Conservation (phyloP, 1,140 invertebrate species). For the Aphelenchoides fujianensis region DNA sequence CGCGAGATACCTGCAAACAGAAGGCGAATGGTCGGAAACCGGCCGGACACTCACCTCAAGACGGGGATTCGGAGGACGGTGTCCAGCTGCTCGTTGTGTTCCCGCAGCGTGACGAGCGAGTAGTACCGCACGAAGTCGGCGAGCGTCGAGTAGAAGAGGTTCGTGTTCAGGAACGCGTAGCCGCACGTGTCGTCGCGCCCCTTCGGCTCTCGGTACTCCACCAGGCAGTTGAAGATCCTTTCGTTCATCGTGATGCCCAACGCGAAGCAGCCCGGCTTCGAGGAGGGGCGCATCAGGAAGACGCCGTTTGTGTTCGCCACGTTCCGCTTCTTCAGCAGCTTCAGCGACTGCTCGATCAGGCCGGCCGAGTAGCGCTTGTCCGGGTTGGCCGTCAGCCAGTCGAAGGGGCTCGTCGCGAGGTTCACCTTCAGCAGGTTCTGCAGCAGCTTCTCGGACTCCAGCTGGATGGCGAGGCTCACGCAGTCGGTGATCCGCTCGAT, state of each 20-base stretch:
- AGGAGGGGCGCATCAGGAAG: constrained; percentile 50
- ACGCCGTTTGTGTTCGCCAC: constrained; percentile 33
- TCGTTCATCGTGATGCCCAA: constrained; percentile 39
- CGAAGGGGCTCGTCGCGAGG: constrained; percentile 1
- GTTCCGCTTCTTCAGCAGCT: constrained; percentile 21
- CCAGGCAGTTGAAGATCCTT: constrained; percentile 38
- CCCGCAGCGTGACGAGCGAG: constrained; percentile 33
- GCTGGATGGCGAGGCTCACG: neutral
- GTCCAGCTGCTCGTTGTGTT: constrained; percentile 44
- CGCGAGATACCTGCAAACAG: constrained; percentile 1
- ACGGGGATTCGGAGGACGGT: constrained; percentile 28
- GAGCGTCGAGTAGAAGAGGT: constrained; percentile 49
- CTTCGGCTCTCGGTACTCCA: constrained; percentile 47
- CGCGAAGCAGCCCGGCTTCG: constrained; percentile 47
- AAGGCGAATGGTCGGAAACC: no score
- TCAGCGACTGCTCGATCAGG: neutral
- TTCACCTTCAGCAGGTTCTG: constrained; percentile 13
- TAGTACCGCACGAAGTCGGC: constrained; percentile 53
- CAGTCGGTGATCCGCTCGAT: constrained; percentile 9
- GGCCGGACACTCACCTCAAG: neutral
- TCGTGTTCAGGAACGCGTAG: constrained; percentile 45
- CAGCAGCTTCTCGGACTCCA: constrained; percentile 5
- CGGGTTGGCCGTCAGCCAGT: constrained; percentile 27
- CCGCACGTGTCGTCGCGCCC: constrained; percentile 33
- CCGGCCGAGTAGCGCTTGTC: constrained; percentile 21